These are phyloP conservation scores for Nomada goodeniana DNA, from an alignment of 2,888 invertebrate genomes.

Conservation along the genomic window DNA sequence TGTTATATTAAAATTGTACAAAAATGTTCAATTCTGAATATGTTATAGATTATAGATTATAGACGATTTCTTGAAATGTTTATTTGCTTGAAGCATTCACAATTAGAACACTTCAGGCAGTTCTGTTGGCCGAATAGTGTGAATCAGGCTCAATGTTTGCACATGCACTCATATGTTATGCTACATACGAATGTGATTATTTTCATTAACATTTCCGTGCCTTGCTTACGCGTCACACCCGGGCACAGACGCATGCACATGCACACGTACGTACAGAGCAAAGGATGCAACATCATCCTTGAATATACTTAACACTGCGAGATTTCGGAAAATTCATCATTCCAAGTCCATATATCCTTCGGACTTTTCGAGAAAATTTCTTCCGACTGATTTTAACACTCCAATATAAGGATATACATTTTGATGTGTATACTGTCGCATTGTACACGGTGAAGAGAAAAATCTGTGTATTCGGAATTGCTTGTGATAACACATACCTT, in stretches of 20 bases:
- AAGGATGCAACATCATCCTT: no score
- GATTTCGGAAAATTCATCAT: no score
- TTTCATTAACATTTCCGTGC: not conserved
- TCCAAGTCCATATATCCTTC: no score
- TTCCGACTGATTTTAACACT: constrained; percentile 49
- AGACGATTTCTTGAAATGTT: not conserved
- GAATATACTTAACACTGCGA: no score
- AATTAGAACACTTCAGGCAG: not conserved
- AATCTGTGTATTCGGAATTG: constrained; percentile 28
- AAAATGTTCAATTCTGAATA: constrained; percentile 9
- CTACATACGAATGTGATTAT: not conserved
- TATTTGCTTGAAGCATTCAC: not conserved
- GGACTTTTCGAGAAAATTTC: not conserved
- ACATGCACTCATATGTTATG: not conserved
- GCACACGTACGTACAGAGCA: no score
- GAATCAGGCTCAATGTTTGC: not conserved
- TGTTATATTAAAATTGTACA: constrained; percentile 16
- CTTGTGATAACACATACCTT: constrained; percentile 17
- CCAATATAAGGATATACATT: constrained; percentile 38
- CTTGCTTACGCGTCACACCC: not conserved
- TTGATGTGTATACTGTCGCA: constrained; percentile 50
- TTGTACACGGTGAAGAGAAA: constrained; percentile 22
- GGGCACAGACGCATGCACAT: not conserved
- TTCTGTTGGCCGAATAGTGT: constrained; percentile 21
- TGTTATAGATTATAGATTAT: constrained; percentile 8